Evolutionary conservation across 1,140 invertebrate genomes (phyloP).

Genomic region (Papilio polytes): DNA sequence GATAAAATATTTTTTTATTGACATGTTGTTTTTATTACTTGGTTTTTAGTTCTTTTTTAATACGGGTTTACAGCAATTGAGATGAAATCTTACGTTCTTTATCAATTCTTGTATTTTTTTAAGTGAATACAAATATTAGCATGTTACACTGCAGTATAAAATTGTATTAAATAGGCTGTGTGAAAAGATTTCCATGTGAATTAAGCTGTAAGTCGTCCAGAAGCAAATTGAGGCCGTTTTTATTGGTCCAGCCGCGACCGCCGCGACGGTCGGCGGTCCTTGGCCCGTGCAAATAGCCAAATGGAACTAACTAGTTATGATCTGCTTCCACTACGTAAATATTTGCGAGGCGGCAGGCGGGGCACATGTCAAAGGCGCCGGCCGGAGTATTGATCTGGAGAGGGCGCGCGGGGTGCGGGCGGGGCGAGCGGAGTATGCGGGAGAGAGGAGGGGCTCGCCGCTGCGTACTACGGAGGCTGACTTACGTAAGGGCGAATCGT

Average conservation of each 20-base stretch:
- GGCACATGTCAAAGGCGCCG: slow-evolving; percentile 81
- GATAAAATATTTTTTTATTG: too few species aligned
- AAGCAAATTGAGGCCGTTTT: slow-evolving; percentile 62
- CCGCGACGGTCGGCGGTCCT: slow-evolving; percentile 31
- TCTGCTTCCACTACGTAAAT: slow-evolving; percentile 82
- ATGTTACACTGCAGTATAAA: background rate
- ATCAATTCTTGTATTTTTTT: background rate
- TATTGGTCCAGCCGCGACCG: slow-evolving; percentile 46
- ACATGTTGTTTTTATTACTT: too few species aligned
- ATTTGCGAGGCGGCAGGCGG: slow-evolving; percentile 79
- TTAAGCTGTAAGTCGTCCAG: slow-evolving; percentile 58
- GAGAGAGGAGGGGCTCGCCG: slow-evolving; percentile 46
- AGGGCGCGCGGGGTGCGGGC: slow-evolving; percentile 44
- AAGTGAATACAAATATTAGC: background rate
- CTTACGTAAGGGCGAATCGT: slow-evolving; percentile 79
- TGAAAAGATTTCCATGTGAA: slow-evolving; percentile 43
- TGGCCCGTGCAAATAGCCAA: slow-evolving; percentile 61
- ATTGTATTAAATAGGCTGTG: background rate
- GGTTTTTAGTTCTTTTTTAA: too few species aligned
- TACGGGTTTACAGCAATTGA: too few species aligned
- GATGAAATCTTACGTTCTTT: too few species aligned
- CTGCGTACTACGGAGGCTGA: slow-evolving; percentile 77
- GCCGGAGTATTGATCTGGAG: slow-evolving; percentile 83
- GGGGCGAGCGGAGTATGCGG: slow-evolving; percentile 41
- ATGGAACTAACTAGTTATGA: slow-evolving; percentile 82